Conservation (phyloP, 2,797 vertebrate species). For the Remorina albescens region DNA sequence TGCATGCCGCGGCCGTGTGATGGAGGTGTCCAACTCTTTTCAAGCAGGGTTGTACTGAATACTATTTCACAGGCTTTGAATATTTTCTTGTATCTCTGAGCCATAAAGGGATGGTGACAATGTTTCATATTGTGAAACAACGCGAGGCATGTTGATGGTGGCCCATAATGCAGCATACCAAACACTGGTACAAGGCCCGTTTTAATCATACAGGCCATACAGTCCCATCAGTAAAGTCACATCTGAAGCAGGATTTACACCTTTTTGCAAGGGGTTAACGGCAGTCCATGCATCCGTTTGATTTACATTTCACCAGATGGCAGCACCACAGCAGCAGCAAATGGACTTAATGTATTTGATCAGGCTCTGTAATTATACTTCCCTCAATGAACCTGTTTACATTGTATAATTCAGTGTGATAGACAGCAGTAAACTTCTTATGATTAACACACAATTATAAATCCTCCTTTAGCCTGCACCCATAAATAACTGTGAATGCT, state of each 20-base stretch:
- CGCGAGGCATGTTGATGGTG: neutral
- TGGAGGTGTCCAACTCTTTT: slow-evolving; percentile 52
- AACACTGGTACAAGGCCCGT: neutral
- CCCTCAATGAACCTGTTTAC: neutral
- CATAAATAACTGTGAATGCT: neutral
- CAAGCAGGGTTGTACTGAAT: slow-evolving; percentile 14
- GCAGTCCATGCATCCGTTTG: neutral
- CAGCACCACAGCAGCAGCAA: too few relatives aligned
- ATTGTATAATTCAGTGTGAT: neutral
- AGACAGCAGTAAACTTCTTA: too few relatives aligned
- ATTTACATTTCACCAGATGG: neutral
- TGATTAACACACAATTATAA: neutral
- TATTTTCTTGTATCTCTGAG: slow-evolving; percentile 8
- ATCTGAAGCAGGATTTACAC: neutral
- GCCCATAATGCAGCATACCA: neutral
- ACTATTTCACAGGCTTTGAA: slow-evolving; percentile 5
- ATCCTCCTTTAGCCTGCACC: neutral
- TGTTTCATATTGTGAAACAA: neutral
- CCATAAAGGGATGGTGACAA: neutral
- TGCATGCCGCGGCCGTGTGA: slow-evolving; percentile 26
- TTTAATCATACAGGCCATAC: neutral
- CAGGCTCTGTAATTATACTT: neutral
- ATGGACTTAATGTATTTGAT: neutral
- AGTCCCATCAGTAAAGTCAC: neutral
- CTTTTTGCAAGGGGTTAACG: neutral